These are phyloP conservation scores for Zalophus californianus DNA, from an alignment of 2,797 vertebrate genomes.

Conservation along the genomic window DNA sequence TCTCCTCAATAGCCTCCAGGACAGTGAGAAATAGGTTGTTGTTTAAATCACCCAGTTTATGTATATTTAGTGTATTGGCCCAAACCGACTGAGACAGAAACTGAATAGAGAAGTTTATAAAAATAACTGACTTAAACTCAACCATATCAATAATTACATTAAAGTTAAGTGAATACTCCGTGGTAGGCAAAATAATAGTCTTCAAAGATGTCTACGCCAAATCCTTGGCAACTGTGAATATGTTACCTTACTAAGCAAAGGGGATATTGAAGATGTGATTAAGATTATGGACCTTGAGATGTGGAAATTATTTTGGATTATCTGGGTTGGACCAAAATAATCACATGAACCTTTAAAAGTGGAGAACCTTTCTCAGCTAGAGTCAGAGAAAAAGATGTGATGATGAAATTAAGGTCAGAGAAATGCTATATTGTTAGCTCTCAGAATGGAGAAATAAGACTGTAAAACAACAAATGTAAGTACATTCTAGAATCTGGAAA, in stretches of 20 bases:
- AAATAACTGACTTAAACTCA: neutral
- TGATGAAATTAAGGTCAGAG: neutral
- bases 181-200: neutral
- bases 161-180: neutral
- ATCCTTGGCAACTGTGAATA: neutral
- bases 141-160: neutral
- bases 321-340: neutral
- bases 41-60: neutral
- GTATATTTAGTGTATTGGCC: neutral
- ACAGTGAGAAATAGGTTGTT: neutral
- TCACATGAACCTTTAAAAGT: neutral
- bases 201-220: neutral
- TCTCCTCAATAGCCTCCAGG: neutral
- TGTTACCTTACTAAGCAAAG: neutral
- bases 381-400: neutral
- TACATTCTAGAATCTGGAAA: neutral
- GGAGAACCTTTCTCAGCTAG: neutral
- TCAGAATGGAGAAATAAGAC: neutral
- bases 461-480: neutral
- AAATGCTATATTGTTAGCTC: neutral
- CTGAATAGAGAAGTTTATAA: neutral
- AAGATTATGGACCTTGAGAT: neutral
- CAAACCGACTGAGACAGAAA: neutral
- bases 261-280: neutral
- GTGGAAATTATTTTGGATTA: neutral